These are phyloP conservation scores for Petrocephalus sullivani DNA, from an alignment of 2,797 vertebrate species.

Conservation along the genomic window DNA sequence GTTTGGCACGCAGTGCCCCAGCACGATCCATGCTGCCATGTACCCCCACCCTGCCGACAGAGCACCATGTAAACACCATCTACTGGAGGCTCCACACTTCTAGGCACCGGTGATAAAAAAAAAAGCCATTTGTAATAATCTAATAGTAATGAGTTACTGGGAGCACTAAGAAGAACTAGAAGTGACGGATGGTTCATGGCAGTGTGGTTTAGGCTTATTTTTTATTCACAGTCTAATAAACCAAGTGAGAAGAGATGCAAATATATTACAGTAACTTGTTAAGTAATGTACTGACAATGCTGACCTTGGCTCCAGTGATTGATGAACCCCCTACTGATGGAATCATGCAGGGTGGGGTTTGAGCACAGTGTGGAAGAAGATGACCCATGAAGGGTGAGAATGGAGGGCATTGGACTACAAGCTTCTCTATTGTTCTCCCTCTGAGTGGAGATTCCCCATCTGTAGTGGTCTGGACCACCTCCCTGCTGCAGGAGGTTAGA, in stretches of 20 bases:
- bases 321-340: background rate
- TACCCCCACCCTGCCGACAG: background rate
- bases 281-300: background rate
- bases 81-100: background rate
- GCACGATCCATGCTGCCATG: background rate
- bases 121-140: background rate
- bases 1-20: background rate
- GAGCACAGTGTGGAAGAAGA: background rate
- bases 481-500: background rate
- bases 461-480: background rate
- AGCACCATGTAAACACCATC: background rate
- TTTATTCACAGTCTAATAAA: background rate
- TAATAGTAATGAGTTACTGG: background rate
- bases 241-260: background rate
- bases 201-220: background rate
- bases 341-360: background rate
- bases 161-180: background rate
- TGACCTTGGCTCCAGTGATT: background rate
- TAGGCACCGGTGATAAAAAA: background rate
- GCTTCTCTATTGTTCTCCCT: background rate
- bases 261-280: background rate
- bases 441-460: background rate
- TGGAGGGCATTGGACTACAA: background rate
- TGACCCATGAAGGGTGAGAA: background rate
- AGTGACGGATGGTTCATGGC: background rate